Evolutionary conservation across 2,113 vertebrate species (phyloP).

Genomic region (Muntiacus reevesi): DNA sequence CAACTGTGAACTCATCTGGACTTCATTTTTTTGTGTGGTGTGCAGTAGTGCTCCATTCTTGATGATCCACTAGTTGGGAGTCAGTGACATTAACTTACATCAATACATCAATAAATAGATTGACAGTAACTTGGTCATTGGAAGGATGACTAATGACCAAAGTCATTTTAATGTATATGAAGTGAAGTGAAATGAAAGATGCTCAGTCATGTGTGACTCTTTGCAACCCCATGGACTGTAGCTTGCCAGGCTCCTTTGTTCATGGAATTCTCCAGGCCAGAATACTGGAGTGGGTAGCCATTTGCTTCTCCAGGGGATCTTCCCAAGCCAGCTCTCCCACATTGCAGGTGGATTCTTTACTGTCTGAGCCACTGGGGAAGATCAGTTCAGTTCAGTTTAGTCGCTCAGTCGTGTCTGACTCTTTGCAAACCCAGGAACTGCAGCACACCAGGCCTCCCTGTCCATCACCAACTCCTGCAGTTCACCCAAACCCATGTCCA

Average conservation of each 20-base stretch:
- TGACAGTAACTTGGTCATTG: neutral
- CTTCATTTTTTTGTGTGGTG: neutral
- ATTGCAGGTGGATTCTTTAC: neutral
- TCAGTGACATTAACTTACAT: neutral
- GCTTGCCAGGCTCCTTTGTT: neutral
- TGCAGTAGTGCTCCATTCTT: neutral
- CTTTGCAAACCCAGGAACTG: neutral
- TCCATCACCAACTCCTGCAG: neutral
- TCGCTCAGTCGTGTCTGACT: accelerated
- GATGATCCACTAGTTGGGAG: neutral
- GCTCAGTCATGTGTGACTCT: neutral
- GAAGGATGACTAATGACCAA: neutral
- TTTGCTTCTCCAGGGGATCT: neutral
- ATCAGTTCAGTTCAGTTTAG: neutral
- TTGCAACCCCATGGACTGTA: neutral
- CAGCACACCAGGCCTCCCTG: neutral
- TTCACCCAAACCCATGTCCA: neutral
- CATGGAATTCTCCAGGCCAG: neutral
- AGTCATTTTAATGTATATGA: neutral
- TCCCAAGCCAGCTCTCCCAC: neutral
- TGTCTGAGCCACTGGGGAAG: neutral
- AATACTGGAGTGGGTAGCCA: neutral
- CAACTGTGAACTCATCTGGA: neutral
- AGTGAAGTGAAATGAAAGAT: neutral
- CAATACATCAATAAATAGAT: neutral